Evolutionary conservation across 2,888 invertebrate genomes (phyloP), one percentile per base, ranked within the genome.

Genomic region (Tenthredo distinguenda): DNA sequence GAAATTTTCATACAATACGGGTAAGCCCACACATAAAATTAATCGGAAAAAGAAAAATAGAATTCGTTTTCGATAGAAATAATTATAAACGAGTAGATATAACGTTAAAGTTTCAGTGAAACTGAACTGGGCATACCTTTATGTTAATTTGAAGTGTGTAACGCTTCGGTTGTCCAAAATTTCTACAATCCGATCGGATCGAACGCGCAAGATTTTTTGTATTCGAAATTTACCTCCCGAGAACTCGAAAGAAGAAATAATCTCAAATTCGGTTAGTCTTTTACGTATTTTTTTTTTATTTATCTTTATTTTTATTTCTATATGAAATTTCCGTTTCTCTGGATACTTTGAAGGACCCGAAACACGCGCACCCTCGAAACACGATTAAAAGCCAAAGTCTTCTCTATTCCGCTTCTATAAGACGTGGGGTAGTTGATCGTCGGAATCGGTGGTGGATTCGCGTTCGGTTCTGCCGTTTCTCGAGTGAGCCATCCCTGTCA

Each of bases 401-500:
- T 34, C 26, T 26, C 15, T 15, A 10, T 26, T 62, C 10, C 2
- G 34, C 68, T 31, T 68, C 68, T 68, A 34, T 68, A 18, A 34
- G 68, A 68, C 4, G 37, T 43, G 43, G 10, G 72, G 43, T 34
- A 15, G 68, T 15, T 68, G 37, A 26, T 79, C 58, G 76, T 77
- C 18, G 10, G 79, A 37, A 79, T 79, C 79, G 81, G 37, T 37
- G 62, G n/a, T 58, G 62, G 40, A 81, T 83, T 81, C 83, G 68
- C 83, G 83, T 83, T 83, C 62, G 58, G 68, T 83, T 83, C 71
- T 83, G 68, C 83, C 83, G 83, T 55, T 65, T 83, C 34, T 83
- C 68, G 90, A 92, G 88, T 92, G 92, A 92, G 89, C 90, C 72
- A 86, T 86, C 89, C 90, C 90, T 91, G 91, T 90, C 90, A 91